Evolutionary conservation across 2,113 vertebrate genomes (phyloP).

Genomic region (Coracopsis vasa): DNA sequence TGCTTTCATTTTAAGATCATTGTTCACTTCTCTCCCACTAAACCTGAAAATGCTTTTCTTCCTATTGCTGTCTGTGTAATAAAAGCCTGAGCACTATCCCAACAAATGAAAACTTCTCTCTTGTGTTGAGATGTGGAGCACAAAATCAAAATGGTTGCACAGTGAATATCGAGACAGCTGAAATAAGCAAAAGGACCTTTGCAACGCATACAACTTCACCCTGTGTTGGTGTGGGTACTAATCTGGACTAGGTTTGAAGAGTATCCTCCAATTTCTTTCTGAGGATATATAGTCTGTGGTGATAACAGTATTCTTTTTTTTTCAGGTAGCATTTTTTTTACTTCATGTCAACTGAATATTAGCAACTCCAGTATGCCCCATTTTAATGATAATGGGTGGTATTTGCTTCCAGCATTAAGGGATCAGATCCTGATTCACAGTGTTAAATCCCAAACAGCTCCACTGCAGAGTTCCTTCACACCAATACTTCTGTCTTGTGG

Average conservation of each 20-base stretch:
- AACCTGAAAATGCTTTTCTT: neutral
- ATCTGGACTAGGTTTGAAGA: neutral
- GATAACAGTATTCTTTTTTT: neutral
- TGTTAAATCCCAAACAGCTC: neutral
- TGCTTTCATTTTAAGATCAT: neutral
- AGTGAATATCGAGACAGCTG: neutral
- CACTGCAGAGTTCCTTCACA: neutral
- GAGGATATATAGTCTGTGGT: neutral
- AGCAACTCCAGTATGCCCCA: neutral
- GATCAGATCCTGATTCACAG: neutral
- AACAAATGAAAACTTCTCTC: neutral
- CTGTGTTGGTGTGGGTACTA: neutral
- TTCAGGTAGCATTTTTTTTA: neutral
- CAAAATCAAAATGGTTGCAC: neutral
- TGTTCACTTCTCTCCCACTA: neutral
- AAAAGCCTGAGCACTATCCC: neutral
- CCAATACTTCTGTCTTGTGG: neutral
- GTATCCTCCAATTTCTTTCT: neutral
- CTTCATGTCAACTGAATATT: neutral
- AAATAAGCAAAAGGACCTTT: neutral
- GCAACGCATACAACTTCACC: neutral
- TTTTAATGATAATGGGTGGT: neutral
- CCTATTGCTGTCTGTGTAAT: neutral
- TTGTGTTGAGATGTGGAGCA: neutral
- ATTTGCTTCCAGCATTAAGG: neutral